Conservation (phyloP, 2,888 invertebrate species). For the Cosmia trapezina region DNA sequence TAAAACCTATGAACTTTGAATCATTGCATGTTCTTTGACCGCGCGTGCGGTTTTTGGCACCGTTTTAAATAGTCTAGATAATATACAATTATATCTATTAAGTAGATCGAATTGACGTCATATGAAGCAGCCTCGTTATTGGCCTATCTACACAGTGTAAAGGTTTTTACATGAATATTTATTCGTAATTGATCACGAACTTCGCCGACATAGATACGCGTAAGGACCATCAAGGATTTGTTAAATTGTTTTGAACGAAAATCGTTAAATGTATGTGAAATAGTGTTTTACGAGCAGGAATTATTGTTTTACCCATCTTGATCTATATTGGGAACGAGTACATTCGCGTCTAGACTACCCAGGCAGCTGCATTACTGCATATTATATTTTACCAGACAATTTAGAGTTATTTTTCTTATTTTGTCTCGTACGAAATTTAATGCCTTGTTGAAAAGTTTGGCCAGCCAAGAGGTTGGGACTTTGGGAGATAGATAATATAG, state of each 20-base stretch:
- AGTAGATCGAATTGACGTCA: conserved; percentile 41
- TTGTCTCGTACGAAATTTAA: background rate
- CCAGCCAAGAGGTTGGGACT: background rate
- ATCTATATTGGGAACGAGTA: conserved; percentile 26
- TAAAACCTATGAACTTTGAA: conserved; percentile 38
- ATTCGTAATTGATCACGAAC: conserved; percentile 50
- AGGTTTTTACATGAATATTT: conserved; percentile 20
- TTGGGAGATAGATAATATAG: background rate
- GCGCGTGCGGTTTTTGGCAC: conserved; percentile 56
- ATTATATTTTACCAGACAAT: background rate
- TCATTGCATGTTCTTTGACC: conserved; percentile 29
- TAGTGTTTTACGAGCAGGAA: background rate
- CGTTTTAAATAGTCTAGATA: conserved; percentile 7
- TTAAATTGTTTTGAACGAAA: conserved; percentile 3
- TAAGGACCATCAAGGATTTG: conserved; percentile 31
- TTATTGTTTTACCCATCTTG: background rate
- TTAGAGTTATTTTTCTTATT: background rate
- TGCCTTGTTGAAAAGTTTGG: background rate
- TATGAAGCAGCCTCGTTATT: conserved; percentile 33
- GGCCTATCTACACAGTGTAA: conserved; percentile 23
- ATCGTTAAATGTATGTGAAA: background rate
- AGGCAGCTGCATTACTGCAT: background rate
- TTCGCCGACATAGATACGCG: conserved; percentile 11
- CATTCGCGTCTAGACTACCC: conserved; percentile 24
- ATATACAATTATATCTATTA: conserved; percentile 1